Percentiles rank a stretch among this genome's conserved stretches.
Evolutionary conservation across 2,888 invertebrate genomes (phyloP).

Genomic region (Harmothoe impar): DNA sequence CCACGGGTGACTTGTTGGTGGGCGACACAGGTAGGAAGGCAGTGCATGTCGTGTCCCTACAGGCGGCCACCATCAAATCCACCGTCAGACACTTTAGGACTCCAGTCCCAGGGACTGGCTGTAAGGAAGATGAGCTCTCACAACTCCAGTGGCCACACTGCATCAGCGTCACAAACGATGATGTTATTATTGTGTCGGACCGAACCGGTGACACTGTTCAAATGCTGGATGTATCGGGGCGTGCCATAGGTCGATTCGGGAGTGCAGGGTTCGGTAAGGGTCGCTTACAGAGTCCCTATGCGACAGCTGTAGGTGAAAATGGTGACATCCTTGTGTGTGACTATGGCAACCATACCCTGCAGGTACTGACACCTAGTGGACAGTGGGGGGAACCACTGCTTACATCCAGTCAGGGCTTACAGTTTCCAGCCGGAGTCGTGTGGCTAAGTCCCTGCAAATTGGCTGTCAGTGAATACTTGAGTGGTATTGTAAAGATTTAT

Average conservation of each 20-base stretch:
- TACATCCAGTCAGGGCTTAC: neutral
- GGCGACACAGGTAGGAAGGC: slow-evolving; percentile 45
- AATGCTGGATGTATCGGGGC: slow-evolving; percentile 20
- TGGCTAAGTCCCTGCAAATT: neutral
- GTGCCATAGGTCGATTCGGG: slow-evolving; percentile 43
- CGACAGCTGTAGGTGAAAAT: neutral
- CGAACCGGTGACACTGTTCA: slow-evolving; percentile 18
- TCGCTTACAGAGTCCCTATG: slow-evolving; percentile 29
- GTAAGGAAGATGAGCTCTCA: slow-evolving; percentile 32
- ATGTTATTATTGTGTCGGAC: slow-evolving; percentile 53
- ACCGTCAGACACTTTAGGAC: slow-evolving; percentile 44
- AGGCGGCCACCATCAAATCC: neutral
- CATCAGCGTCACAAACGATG: slow-evolving; percentile 26
- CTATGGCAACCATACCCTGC: slow-evolving; percentile 58
- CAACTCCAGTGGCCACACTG: slow-evolving; percentile 55
- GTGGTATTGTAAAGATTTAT: slow-evolving; percentile 23
- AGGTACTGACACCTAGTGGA: slow-evolving; percentile 47
- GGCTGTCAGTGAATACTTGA: slow-evolving; percentile 42
- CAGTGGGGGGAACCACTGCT: slow-evolving; percentile 47
- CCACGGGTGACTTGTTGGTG: slow-evolving; percentile 41
- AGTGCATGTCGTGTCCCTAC: slow-evolving; percentile 48
- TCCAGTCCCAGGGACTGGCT: slow-evolving; percentile 19
- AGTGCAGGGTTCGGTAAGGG: slow-evolving; percentile 35
- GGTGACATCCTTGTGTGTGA: slow-evolving; percentile 45
- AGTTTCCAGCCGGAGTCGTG: slow-evolving; percentile 7